phyloP scores from a whole-genome alignment of 53 echinoderm and acorn worm species.

The Mesocentrotus franciscanus region DNA sequence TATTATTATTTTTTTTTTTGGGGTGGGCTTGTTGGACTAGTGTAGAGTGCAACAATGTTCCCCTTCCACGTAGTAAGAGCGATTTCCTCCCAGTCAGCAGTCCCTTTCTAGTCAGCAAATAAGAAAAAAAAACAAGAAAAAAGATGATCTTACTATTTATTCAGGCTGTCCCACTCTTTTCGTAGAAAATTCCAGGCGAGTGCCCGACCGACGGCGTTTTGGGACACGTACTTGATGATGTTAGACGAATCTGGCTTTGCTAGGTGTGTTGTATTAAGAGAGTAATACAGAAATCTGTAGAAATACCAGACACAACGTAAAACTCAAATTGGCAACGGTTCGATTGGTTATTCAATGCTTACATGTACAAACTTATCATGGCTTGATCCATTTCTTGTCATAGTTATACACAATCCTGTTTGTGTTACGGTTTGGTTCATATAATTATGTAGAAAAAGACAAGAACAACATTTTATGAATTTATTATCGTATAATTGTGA shows the following conservation, averaged over 20 bases:
- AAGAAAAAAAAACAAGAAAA: too few relatives aligned
- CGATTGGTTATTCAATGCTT: not conserved
- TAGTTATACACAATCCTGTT: too few relatives aligned
- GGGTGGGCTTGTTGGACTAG: too few relatives aligned
- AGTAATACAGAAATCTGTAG: conserved; percentile 78
- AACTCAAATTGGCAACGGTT: not conserved
- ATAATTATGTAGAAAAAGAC: too few relatives aligned
- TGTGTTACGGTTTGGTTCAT: too few relatives aligned
- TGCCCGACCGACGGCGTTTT: conserved; percentile 87
- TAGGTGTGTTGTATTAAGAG: conserved; percentile 69
- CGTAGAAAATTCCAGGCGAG: conserved; percentile 96
- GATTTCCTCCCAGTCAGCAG: not conserved
- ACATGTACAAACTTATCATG: not conserved
- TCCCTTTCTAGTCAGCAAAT: too few relatives aligned
- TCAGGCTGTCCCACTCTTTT: conserved; percentile 81
- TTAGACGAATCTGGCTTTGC: conserved; percentile 72
- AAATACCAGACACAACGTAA: not conserved
- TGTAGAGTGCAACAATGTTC: too few relatives aligned
- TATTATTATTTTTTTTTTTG: too few relatives aligned
- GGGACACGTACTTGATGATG: conserved; percentile 80
- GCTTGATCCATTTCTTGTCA: too few relatives aligned
- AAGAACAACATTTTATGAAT: too few relatives aligned
- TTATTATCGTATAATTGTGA: too few relatives aligned
- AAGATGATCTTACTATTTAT: conserved; percentile 72
- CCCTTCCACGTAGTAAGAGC: too few relatives aligned